Evolutionary conservation across 2,113 vertebrate species (phyloP), one percentile per base, ranked within the genome.

Genomic region (Rhabdomys dilectus): DNA sequence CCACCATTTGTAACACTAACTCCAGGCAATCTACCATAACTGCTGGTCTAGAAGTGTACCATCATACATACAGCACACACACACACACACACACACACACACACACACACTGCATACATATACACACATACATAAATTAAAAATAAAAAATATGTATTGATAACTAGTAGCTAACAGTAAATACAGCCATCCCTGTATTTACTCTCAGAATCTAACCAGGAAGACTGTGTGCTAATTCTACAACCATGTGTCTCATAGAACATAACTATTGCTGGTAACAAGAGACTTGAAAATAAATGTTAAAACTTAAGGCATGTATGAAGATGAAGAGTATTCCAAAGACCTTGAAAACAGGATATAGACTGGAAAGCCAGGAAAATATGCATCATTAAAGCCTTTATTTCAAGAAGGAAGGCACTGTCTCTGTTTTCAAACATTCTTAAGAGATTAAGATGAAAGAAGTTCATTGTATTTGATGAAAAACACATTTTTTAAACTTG

Each of bases 341-440:
- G 56, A 64, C 10, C 16, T 45, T 85, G 58, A 42, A 64, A 85
- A 85, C 81, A 85, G 81, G 24, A 62, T 31, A 64, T 64, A 64
- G 39, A 64, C 13, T 85, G 39, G 81, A 64, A 64, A 31, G 81
- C 81, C 58, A 85, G 81, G 58, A 85, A 85, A 64, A 64, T 45
- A 60, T 42, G 24, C 81, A 62, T 84, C 24, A 4, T 53, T 78
- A 31, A 39, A 62, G n/a, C 56, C 56, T 84, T 84, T 84, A 60
- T 39, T 81, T 62, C 58, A 85, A 42, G 58, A 64, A 85, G 58
- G 58, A 93, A 91, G 29, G 16, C 12, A 53, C 73, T 70, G 48
- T 93, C 36, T 88, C 6, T 91, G 21, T 78, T 95, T 84, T 87
- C 81, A 84, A 64, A 73, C 42, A 76, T 58, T 80, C 51, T 53